Conservation (phyloP, 2,113 vertebrate species). For the Asarcornis scutulata region DNA sequence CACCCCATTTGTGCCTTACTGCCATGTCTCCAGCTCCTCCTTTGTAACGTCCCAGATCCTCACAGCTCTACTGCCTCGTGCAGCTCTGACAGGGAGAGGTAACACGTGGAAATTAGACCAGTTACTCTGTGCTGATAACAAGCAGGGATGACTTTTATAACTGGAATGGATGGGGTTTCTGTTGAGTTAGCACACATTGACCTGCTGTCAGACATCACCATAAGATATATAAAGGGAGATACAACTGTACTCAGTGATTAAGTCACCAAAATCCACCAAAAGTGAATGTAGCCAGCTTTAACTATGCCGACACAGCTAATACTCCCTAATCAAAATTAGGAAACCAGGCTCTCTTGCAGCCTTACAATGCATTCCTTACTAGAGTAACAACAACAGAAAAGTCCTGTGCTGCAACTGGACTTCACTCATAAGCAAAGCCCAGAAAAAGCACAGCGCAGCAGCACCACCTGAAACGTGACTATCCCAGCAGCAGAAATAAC, state of each 20-base stretch:
- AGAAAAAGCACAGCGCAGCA: background rate
- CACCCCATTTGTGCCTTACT: fast-evolving
- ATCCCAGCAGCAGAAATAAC: background rate
- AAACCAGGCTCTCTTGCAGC: background rate
- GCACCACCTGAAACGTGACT: background rate
- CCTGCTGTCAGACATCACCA: background rate
- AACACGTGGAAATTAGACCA: background rate
- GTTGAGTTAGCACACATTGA: background rate
- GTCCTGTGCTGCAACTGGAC: no score
- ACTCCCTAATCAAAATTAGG: no score
- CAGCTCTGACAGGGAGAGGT: background rate
- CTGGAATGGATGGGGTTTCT: no score
- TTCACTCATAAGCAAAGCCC: background rate
- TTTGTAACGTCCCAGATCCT: background rate
- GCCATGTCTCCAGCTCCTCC: background rate
- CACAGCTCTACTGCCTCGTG: background rate
- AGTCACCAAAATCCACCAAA: background rate
- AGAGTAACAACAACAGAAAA: background rate
- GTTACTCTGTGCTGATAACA: background rate
- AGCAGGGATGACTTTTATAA: background rate
- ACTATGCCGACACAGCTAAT: background rate
- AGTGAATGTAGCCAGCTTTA: background rate
- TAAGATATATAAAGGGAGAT: background rate
- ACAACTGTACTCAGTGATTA: background rate
- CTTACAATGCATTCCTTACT: fast-evolving